Evolutionary conservation across 2,797 vertebrate species (phyloP).

Genomic region (Sebastes reedi): DNA sequence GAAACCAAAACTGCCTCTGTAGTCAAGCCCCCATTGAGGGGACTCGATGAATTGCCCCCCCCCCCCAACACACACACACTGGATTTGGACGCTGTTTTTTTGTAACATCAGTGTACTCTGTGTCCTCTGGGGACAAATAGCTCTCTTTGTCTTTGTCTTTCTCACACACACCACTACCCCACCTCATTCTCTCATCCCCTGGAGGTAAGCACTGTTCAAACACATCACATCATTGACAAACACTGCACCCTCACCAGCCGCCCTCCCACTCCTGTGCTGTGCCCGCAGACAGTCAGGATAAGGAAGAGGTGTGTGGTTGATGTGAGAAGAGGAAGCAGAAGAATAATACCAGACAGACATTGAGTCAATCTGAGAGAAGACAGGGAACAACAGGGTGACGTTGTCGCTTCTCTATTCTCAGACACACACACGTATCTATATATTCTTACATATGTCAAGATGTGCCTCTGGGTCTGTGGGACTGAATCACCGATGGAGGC

Average conservation of each 20-base stretch:
- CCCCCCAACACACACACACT: not conserved
- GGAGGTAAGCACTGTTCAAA: conserved; percentile 69
- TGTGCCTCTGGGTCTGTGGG: not conserved
- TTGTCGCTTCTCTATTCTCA: not conserved
- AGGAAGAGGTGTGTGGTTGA: conserved; percentile 39
- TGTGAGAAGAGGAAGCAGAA: conserved; percentile 32
- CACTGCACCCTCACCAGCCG: conserved; percentile 40
- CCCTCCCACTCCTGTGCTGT: not conserved
- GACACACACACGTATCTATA: not conserved
- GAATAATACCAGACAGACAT: conserved; percentile 37
- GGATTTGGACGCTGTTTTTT: conserved; percentile 34
- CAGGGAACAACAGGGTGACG: conserved; percentile 9
- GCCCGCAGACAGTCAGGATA: conserved; percentile 13
- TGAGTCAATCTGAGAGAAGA: conserved; percentile 45
- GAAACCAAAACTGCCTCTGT: conserved; percentile 67
- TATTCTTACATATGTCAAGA: not conserved
- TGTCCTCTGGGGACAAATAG: conserved; percentile 48
- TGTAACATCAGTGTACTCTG: conserved; percentile 23
- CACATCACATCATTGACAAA: conserved; percentile 71
- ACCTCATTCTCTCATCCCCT: conserved; percentile 44
- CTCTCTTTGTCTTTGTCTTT: conserved; percentile 45
- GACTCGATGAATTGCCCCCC: not conserved
- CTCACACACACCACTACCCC: conserved; percentile 34
- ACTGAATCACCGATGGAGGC: not conserved
- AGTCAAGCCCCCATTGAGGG: conserved; percentile 26